Conservation (phyloP, 1,140 invertebrate species). For the Drosophila subpulchrella region DNA sequence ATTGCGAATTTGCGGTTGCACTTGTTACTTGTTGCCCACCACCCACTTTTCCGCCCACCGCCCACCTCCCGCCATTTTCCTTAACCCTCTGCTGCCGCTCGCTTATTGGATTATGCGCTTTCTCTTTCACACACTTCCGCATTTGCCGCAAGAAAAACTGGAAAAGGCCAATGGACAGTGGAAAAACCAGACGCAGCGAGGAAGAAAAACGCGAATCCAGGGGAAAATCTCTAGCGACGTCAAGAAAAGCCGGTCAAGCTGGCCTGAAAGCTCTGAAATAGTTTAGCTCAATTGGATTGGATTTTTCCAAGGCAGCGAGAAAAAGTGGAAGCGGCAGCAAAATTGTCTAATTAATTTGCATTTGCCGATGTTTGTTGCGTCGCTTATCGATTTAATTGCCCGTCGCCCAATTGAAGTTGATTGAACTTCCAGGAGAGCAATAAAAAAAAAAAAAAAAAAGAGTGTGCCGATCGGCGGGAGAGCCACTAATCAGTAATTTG, state of each 20-base stretch:
- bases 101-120: constrained; percentile 77
- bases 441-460: neutral
- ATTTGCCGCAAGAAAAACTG: constrained; percentile 41
- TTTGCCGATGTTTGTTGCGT: constrained; percentile 44
- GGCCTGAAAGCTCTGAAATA: constrained; percentile 51
- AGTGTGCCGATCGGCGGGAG: neutral
- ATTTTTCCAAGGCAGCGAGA: constrained; percentile 18
- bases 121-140: constrained; percentile 81
- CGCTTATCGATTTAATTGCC: constrained; percentile 71
- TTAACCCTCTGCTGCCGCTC: neutral
- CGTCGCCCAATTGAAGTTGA: constrained; percentile 67
- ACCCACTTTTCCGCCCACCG: neutral
- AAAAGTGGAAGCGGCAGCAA: constrained; percentile 11
- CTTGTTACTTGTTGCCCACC: constrained; percentile 39
- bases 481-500: constrained; percentile 12
- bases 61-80: neutral
- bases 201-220: constrained; percentile 42
- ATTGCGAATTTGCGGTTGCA: constrained; percentile 48
- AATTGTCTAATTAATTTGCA: constrained; percentile 70
- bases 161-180: constrained; percentile 53
- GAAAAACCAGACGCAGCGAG: constrained; percentile 71
- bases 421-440: constrained; percentile 48
- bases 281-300: constrained; percentile 50
- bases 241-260: constrained; percentile 56
- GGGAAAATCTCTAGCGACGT: constrained; percentile 40